phyloP scores from a whole-genome alignment of 2,113 vertebrate genomes.

The Apodemus sylvaticus region DNA sequence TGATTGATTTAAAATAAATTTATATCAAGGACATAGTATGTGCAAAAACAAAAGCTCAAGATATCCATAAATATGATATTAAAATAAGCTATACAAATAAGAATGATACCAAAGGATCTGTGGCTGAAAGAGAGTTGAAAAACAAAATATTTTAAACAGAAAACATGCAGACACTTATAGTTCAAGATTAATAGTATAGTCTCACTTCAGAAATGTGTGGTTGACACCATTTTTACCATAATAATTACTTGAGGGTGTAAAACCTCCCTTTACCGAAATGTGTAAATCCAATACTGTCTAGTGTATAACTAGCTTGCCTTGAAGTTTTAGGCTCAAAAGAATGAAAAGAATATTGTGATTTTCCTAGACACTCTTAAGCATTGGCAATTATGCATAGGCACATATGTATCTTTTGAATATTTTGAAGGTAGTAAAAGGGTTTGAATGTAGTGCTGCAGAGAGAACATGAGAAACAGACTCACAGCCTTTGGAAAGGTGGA shows the following conservation, averaged over 20 bases:
- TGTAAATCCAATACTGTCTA: neutral
- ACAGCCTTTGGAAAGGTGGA: neutral
- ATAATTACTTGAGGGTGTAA: neutral
- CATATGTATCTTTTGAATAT: neutral
- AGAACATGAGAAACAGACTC: neutral
- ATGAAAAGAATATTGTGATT: neutral
- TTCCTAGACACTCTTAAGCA: neutral
- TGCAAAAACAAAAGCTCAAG: neutral
- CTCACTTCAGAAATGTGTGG: neutral
- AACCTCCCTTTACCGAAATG: neutral
- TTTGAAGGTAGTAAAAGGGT: neutral
- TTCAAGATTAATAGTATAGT: neutral
- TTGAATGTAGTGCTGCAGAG: neutral
- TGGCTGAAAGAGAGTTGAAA: neutral
- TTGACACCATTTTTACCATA: neutral
- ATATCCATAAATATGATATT: neutral
- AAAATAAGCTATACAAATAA: slow-evolving; percentile 7
- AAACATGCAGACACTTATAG: neutral
- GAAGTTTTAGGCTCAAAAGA: neutral
- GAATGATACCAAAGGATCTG: neutral
- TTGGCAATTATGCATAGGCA: neutral
- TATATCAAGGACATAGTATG: neutral
- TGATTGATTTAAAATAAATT: slow-evolving; percentile 29
- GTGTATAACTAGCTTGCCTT: neutral
- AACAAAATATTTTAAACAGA: neutral